Percentiles rank a stretch among this genome's conserved stretches.
Conservation (phyloP, 2,888 invertebrate genomes). For the Mythimna pallens region DNA sequence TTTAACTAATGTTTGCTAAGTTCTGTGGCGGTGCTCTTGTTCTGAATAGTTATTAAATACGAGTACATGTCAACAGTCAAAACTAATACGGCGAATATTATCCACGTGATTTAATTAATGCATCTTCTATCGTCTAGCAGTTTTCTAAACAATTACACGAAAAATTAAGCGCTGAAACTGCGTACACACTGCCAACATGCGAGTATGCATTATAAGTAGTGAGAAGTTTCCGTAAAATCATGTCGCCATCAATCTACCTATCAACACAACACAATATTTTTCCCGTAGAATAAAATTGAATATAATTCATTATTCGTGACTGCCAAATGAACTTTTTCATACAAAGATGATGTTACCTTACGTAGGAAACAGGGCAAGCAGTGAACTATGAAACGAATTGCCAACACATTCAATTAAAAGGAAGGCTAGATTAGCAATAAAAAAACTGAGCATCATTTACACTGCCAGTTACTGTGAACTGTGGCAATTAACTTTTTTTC, state of each 20-base stretch:
- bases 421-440: constrained; percentile 16
- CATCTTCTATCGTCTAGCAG: background rate
- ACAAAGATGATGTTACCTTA: constrained; percentile 1
- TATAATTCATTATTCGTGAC: background rate
- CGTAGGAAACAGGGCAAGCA: constrained; percentile 7
- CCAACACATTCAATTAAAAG: constrained; percentile 21
- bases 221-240: too few species aligned
- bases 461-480: constrained; percentile 13
- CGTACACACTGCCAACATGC: too few species aligned
- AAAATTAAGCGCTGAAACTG: background rate
- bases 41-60: constrained; percentile 17
- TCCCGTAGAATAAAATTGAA: too few species aligned
- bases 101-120: background rate
- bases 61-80: background rate
- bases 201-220: too few species aligned
- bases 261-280: too few species aligned
- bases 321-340: background rate
- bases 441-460: constrained; percentile 7
- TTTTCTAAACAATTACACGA: constrained; percentile 17
- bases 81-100: background rate
- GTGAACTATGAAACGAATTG: constrained; percentile 5
- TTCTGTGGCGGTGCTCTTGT: constrained; percentile 8
- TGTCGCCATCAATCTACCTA: too few species aligned
- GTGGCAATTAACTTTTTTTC: constrained; percentile 24
- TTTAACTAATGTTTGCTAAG: constrained; percentile 35